Evolutionary conservation across 2,113 vertebrate species (phyloP).

Genomic region (Cyprinus carpio): DNA sequence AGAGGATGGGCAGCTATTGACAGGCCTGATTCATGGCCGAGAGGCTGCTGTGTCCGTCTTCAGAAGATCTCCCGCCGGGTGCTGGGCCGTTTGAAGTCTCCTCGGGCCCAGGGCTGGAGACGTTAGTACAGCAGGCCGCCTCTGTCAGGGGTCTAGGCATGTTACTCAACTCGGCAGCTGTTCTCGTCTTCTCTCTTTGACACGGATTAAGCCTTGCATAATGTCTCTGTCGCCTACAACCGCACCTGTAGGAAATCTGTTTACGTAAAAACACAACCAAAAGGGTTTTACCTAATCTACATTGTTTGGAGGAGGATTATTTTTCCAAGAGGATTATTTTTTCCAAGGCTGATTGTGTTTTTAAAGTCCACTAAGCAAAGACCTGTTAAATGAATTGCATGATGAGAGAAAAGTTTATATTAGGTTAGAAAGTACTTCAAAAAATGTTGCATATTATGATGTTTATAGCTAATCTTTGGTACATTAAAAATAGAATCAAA

Average conservation of each 20-base stretch:
- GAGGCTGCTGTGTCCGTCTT: constrained; percentile 85
- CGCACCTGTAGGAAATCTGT: constrained; percentile 53
- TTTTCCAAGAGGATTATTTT: constrained; percentile 11
- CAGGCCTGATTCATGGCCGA: constrained; percentile 84
- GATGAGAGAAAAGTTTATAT: background rate
- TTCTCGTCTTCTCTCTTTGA: constrained; percentile 86
- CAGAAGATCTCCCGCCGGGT: constrained; percentile 82
- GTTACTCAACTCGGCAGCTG: constrained; percentile 95
- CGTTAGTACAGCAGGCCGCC: constrained; percentile 88
- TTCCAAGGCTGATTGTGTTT: background rate
- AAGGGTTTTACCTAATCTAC: constrained; percentile 65
- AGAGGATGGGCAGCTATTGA: constrained; percentile 81
- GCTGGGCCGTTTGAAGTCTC: constrained; percentile 91
- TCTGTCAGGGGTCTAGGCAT: constrained; percentile 83
- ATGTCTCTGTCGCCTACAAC: constrained; percentile 66
- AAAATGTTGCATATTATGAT: background rate
- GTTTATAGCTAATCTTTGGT: background rate
- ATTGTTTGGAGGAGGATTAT: constrained; percentile 16
- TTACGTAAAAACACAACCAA: constrained; percentile 59
- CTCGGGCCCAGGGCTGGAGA: constrained; percentile 86
- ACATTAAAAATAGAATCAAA: background rate
- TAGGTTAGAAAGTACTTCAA: background rate
- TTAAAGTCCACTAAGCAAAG: background rate
- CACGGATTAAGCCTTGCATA: constrained; percentile 78
- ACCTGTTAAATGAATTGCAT: background rate